Percentiles rank a stretch among this genome's conserved stretches.
Conservation (phyloP, 2,888 invertebrate genomes). For the Sarcophaga caerulescens region DNA sequence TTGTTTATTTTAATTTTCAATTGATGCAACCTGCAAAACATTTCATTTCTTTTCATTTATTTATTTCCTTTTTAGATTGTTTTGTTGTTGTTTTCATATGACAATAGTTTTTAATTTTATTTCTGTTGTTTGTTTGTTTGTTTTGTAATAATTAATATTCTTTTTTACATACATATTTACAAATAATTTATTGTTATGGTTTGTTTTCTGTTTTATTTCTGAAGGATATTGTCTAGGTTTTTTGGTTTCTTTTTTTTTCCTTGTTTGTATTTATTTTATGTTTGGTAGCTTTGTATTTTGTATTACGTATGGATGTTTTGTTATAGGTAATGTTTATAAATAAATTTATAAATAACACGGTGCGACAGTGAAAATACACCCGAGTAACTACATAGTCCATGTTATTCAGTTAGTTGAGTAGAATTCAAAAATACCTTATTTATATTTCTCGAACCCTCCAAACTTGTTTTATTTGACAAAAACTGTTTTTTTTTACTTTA, state of each 20-base stretch:
- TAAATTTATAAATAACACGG: too few species aligned
- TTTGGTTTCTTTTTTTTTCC: conserved; percentile 21
- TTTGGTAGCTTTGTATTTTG: not conserved
- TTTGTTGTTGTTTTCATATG: not conserved
- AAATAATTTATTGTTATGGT: conserved; percentile 38
- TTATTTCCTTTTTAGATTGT: conserved; percentile 4
- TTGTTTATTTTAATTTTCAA: too few species aligned
- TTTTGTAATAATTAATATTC: conserved; percentile 8
- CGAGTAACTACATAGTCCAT: too few species aligned
- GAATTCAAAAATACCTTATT: too few species aligned
- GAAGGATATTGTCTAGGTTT: conserved; percentile 62
- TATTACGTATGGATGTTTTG: not conserved
- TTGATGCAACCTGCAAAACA: conserved; percentile 17
- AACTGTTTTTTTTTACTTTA: too few species aligned
- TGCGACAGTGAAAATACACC: too few species aligned
- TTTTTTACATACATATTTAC: conserved; percentile 53
- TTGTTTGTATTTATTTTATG: conserved; percentile 14
- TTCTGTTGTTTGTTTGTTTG: not conserved
- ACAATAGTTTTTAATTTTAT: not conserved
- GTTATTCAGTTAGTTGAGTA: too few species aligned
- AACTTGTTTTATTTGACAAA: too few species aligned
- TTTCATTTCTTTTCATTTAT: conserved; percentile 1
- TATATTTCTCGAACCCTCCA: too few species aligned
- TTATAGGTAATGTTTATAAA: too few species aligned
- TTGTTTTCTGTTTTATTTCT: conserved; percentile 35